Conservation (phyloP, 2,888 invertebrate genomes). For the Argyresthia goedartella region DNA sequence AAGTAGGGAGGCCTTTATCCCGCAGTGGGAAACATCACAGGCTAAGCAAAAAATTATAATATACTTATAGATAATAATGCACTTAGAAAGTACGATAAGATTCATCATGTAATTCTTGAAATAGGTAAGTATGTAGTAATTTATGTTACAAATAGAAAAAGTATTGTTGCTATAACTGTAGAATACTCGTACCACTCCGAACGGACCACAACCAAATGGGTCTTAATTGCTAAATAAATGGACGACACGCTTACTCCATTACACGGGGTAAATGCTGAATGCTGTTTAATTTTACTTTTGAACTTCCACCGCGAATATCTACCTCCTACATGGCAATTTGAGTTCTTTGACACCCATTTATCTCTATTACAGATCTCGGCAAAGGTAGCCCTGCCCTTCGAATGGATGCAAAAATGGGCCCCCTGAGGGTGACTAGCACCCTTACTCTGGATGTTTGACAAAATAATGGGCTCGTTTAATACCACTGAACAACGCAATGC, state of each 20-base stretch:
- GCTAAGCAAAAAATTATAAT: too few species aligned
- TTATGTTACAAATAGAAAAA: too few species aligned
- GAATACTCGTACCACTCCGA: too few species aligned
- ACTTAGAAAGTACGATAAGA: too few species aligned
- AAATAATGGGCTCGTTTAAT: not conserved
- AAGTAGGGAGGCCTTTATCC: too few species aligned
- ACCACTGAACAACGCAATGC: not conserved
- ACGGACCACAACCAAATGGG: conserved; percentile 20
- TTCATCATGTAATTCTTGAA: too few species aligned
- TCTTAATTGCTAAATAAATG: conserved; percentile 58
- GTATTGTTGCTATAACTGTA: too few species aligned
- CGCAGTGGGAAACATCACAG: too few species aligned
- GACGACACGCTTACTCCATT: conserved; percentile 63
- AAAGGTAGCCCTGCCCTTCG: conserved; percentile 19
- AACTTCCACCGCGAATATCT: conserved; percentile 17
- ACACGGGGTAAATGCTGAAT: conserved; percentile 26
- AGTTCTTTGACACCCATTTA: conserved; percentile 65
- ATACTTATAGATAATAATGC: too few species aligned
- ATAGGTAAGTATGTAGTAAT: too few species aligned
- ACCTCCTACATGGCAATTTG: conserved; percentile 33
- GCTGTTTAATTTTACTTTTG: conserved; percentile 47
- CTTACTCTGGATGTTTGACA: conserved; percentile 11
- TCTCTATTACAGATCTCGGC: conserved; percentile 57
- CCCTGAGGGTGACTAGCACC: conserved; percentile 30
- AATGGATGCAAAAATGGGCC: conserved; percentile 26